Percentiles rank a stretch among this genome's conserved stretches.
Evolutionary conservation across 2,888 invertebrate genomes (phyloP).

Genomic region (Ctenicera cuprea): DNA sequence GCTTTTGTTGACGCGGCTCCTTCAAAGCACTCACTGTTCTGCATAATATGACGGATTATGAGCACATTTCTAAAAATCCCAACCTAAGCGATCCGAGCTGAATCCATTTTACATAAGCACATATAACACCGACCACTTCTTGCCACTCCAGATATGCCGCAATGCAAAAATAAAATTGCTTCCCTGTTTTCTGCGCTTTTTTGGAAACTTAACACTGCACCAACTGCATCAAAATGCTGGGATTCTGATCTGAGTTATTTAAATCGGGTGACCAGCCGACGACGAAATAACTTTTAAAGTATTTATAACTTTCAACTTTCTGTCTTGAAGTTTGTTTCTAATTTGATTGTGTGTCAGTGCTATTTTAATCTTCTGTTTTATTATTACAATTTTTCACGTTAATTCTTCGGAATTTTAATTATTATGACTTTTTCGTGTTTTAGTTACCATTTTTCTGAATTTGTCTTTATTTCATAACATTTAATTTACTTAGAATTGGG

Average conservation of each 20-base stretch:
- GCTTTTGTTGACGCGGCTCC: conserved; percentile 54
- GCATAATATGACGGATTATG: conserved; percentile 68
- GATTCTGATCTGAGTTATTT: background rate
- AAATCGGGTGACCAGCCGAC: background rate
- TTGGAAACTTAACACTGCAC: conserved; percentile 15
- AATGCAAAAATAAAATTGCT: conserved; percentile 58
- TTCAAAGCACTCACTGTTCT: conserved; percentile 58
- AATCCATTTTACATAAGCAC: conserved; percentile 67
- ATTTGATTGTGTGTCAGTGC: background rate
- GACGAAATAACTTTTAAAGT: background rate
- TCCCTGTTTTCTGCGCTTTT: conserved; percentile 35
- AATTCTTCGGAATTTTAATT: too few species aligned
- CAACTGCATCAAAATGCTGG: conserved; percentile 4
- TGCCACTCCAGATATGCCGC: conserved; percentile 55
- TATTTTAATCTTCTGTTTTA: too few species aligned
- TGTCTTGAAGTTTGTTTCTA: too few species aligned
- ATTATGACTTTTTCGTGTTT: too few species aligned
- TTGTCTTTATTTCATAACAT: too few species aligned
- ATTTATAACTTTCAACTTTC: background rate
- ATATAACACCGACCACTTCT: conserved; percentile 64
- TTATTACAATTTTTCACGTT: background rate
- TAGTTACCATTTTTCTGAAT: too few species aligned
- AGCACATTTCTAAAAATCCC: conserved; percentile 67
- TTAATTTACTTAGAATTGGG: too few species aligned
- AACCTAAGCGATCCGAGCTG: conserved; percentile 62